phyloP scores from a whole-genome alignment of 1,140 invertebrate genomes.

The Paralvinella palmiformis region DNA sequence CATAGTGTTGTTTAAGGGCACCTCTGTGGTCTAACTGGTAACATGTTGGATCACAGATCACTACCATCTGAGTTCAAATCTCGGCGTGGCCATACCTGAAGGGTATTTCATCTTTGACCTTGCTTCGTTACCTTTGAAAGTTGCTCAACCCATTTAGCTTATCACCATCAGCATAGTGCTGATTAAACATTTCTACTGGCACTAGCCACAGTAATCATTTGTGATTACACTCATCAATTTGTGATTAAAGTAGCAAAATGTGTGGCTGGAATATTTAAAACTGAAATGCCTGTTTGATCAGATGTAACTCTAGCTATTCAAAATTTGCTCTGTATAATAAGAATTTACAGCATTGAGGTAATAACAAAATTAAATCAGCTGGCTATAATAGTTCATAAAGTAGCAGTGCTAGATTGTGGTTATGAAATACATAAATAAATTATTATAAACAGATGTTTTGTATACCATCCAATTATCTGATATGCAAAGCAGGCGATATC shows the following conservation, averaged over 20 bases:
- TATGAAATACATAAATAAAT: neutral
- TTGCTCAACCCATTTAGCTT: no score
- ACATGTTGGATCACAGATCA: no score
- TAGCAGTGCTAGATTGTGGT: neutral
- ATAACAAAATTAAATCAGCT: no score
- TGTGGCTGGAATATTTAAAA: no score
- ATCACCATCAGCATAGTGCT: neutral
- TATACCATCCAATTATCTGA: neutral
- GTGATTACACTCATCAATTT: neutral
- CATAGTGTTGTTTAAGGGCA: neutral
- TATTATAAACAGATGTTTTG: neutral
- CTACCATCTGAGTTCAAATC: no score
- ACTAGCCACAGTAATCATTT: neutral
- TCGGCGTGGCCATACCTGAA: no score
- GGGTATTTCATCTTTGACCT: no score
- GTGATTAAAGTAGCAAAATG: neutral
- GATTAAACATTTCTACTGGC: neutral
- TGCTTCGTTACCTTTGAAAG: no score
- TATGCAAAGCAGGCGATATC: neutral
- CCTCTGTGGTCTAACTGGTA: no score
- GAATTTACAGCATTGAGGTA: neutral
- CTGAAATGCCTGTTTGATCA: no score
- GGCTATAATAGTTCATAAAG: neutral
- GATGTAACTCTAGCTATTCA: neutral
- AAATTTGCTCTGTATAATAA: neutral